phyloP scores from a whole-genome alignment of 2,797 vertebrate genomes.

The Graptemys geographica region DNA sequence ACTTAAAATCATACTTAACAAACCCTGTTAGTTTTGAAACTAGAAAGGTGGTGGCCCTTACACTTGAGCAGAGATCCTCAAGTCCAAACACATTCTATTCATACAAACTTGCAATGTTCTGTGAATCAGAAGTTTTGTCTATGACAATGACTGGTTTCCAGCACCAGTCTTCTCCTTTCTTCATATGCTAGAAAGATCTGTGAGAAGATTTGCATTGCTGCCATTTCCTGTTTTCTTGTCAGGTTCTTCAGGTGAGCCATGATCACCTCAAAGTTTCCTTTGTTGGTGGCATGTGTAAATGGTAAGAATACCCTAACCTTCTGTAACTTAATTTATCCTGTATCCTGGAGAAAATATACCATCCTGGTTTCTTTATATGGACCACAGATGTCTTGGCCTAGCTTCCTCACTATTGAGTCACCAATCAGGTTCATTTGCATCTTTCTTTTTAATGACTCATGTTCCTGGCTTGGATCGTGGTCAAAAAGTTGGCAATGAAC shows the following conservation, averaged over 20 bases:
- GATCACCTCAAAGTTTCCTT: conserved; percentile 64
- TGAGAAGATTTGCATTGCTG: not conserved
- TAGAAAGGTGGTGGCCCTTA: not conserved
- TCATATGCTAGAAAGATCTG: not conserved
- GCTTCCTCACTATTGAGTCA: conserved; percentile 66
- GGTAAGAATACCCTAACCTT: conserved; percentile 69
- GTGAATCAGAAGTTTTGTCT: conserved; percentile 28
- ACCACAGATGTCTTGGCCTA: conserved; percentile 77
- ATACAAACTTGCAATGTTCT: not conserved
- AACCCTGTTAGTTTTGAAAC: not conserved
- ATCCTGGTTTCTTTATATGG: conserved; percentile 81
- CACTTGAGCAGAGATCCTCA: conserved; percentile 6
- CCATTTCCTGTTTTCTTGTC: conserved; percentile 39
- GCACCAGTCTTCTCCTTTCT: conserved; percentile 54
- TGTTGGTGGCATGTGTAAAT: conserved; percentile 62
- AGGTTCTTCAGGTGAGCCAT: conserved; percentile 62
- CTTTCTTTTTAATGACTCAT: conserved; percentile 72
- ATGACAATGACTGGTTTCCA: conserved; percentile 21
- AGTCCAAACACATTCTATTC: not conserved
- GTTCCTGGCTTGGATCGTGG: conserved; percentile 55
- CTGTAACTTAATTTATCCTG: conserved; percentile 76
- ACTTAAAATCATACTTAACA: not conserved
- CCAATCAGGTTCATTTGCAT: conserved; percentile 51
- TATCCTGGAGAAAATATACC: conserved; percentile 76
- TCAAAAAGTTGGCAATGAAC: conserved; percentile 26